Base-by-base conservation (phyloP, 2,113 vertebrate species). In the Stercorarius parasiticus region DNA sequence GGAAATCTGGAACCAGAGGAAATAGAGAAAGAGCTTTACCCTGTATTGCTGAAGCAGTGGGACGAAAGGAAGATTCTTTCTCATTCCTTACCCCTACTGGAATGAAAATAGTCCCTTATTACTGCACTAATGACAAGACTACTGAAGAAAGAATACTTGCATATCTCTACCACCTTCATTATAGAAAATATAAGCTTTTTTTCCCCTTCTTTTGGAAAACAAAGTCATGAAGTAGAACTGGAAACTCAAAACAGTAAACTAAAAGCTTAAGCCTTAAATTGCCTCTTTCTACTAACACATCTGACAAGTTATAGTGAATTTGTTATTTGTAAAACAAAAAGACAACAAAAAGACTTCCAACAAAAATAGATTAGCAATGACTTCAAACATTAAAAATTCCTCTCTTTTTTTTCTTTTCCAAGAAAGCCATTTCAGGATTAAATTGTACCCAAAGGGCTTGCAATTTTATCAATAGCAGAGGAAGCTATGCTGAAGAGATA, bases 321-420 rank as follows among this genome's bases (percentile, higher is more conserved):
- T 80, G 17, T 43, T n/a, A 71, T 71, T 79, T 91, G 16, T 52
- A 96, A 91, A 96, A 85, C 52, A 83, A 82, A 96, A 58, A 82
- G 4, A 1, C 14, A 20, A 65, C 15, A 42, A 45, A 94, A 87
- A 66, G 1, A 72, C 71, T 76, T 72, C 8, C 19, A 52, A 42
- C 11, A 81, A 96, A 96, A 96, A 97, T 53, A 88, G 85, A 91
- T 88, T 92, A 96, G 20, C 69, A 72, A 64, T 87, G 3, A 34
- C 25, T 77, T 59, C 30, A 96, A 85, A 77, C 32, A 86, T 93
- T 95, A 80, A 95, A 86, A 64, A 29, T 74, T 61, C 16, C 13
- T 78, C 5, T 55, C 30, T 36, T n/a, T 83, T 84, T 81, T 83
- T 61, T 40, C 30, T 74, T 87, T 86, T 79, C 58, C 42, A 95